Percentiles rank a stretch among this genome's conserved stretches.
phyloP scores from a whole-genome alignment of 2,113 vertebrate species.

The Lepus timidus region DNA sequence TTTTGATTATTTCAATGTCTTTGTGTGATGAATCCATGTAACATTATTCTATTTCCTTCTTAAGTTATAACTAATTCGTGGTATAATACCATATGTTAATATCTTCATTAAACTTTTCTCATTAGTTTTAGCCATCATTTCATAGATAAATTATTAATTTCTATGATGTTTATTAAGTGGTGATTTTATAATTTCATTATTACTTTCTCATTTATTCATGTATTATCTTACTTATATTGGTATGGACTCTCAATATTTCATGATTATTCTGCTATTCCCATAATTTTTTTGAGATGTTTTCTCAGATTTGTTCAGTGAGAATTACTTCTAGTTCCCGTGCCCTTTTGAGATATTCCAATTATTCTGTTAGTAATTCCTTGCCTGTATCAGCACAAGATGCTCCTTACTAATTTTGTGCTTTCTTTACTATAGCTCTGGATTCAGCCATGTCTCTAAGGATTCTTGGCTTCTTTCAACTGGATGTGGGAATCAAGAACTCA shows the following conservation, averaged over 20 bases:
- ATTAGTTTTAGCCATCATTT: not conserved
- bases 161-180: not conserved
- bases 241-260: not conserved
- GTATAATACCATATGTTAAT: not conserved
- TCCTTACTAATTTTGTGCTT: not conserved
- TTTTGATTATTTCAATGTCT: not conserved
- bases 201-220: not conserved
- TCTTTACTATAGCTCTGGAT: not conserved
- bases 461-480: not conserved
- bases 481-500: not conserved
- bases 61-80: not conserved
- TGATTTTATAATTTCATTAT: not conserved
- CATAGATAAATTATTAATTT: not conserved
- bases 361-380: not conserved
- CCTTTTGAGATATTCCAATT: not conserved
- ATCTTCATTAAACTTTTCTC: not conserved
- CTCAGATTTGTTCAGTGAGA: not conserved
- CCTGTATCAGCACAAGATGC: not conserved
- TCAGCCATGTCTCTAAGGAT: not conserved
- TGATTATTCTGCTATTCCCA: not conserved
- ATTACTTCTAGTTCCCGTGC: not conserved
- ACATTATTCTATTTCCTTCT: not conserved
- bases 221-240: not conserved
- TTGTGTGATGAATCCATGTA: not conserved
- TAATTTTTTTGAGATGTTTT: not conserved